Base-by-base conservation (phyloP, 2,888 invertebrate species). In the Bombylius discolor region DNA sequence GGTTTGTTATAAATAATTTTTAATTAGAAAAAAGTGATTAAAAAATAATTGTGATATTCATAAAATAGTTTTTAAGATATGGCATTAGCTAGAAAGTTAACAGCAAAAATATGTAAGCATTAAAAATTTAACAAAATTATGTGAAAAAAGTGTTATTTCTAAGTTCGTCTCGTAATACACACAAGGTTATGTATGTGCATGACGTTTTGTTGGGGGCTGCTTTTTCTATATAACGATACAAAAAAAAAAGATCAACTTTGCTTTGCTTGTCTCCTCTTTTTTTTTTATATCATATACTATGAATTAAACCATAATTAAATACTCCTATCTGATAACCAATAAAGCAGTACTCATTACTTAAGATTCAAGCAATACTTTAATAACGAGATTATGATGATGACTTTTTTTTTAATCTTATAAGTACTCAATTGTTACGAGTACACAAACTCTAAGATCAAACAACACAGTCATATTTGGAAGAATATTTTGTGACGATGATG, bases 31-130 rank as follows among this genome's bases (percentile, higher is more conserved):
- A 63, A 61, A 61, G 61, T 62, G 55, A 57, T 59, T 53, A 53
- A 51, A n/a, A 51, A n/a, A 57, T 42, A 49, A 58, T 56, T 58
- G 60, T 60, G 58, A 60, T 58, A 58, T 58, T 60, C 45, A 46
- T 51, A 50, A 50, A 58, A 54, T 58, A 58, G 56, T 56, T 53
- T 57, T 56, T 58, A 57, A 62, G 64, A 64, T 62, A 74, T 74
- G 74, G 73, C 74, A 65, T 64, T 72, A 67, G 66, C 70, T 62
- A 71, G 74, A 63, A 74, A 72, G 62, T 66, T 73, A 64, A 67
- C 70, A 59, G 64, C 69, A 63, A 73, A 72, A 69, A 73, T 74
- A 66, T 73, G 74, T 74, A 67, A 73, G 74, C 71, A 61, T 60
- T 56, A 51, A 59, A 56, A 61, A 50, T 55, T 33, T 31, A 46